Conservation (phyloP, 2,888 invertebrate species). For the Tineola bisselliella region DNA sequence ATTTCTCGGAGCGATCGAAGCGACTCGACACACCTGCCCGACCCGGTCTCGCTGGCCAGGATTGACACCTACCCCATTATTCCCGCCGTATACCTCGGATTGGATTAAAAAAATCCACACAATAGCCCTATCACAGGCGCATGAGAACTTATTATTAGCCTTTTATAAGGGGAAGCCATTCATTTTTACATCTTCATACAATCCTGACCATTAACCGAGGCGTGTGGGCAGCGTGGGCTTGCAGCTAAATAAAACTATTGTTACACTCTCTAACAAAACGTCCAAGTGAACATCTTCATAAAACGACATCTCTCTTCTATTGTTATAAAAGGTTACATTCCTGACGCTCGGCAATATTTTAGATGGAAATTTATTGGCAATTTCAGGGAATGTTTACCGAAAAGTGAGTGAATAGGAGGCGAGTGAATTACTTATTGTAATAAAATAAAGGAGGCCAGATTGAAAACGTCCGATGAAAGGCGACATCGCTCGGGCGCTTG, state of each 20-base stretch:
- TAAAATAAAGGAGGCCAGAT: conserved; percentile 62
- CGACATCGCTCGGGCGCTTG: conserved; percentile 28
- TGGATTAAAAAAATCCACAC: conserved; percentile 43
- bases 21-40: conserved; percentile 50
- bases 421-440: conserved; percentile 65
- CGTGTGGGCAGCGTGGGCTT: conserved; percentile 64
- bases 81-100: conserved; percentile 33
- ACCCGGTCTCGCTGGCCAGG: conserved; percentile 31
- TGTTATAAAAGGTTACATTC: conserved; percentile 44
- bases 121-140: conserved; percentile 56
- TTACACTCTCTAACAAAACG: conserved; percentile 53
- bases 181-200: conserved; percentile 63
- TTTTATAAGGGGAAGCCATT: conserved; percentile 52
- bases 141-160: conserved; percentile 65
- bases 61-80: conserved; percentile 66
- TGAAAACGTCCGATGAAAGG: conserved; percentile 62
- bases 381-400: conserved; percentile 61
- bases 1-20: conserved; percentile 35
- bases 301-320: conserved; percentile 44
- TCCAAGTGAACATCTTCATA: conserved; percentile 65
- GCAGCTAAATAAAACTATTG: conserved; percentile 66
- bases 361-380: conserved; percentile 62
- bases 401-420: conserved; percentile 58
- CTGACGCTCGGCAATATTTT: conserved; percentile 44
- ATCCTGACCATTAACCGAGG: conserved; percentile 58